Base-by-base conservation (phyloP, 2,113 vertebrate genomes). In the Istiophorus platypterus region DNA sequence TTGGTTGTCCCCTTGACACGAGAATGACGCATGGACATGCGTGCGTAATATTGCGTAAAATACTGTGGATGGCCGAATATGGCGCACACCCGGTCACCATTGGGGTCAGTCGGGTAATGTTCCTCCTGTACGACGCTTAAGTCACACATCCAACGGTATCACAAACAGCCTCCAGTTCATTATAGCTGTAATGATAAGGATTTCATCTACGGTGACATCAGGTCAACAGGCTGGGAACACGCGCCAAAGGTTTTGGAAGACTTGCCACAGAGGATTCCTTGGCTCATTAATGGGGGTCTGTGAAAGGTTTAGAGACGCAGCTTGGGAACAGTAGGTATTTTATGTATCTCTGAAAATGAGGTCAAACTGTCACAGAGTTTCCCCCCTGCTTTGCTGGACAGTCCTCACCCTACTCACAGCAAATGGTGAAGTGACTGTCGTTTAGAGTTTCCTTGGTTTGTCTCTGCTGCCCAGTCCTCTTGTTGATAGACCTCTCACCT, bases 1-100 rank as follows among this genome's bases (percentile, higher is more conserved):
- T 29, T 26, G 8, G 7, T 52, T 52, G 64, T 42, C 22, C 18
- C 52, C 22, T 27, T 12, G 20, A 69, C 24, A 57, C n/a, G 20
- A 67, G 37, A 57, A 59, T 61, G 41, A 63, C 17, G 67, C 78
- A 42, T 37, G n/a, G 26, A 58, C 42, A 72, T 20, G 37, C 75
- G 34, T 85, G 84, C 64, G 76, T 77, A 72, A 70, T 11, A 15
- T 47, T 51, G 72, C 49, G 26, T 86, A 83, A 85, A 83, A 74
- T 10, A 7, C 27, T 6, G 75, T 52, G 5, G n/a, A 75, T 56
- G 42, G 41, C 26, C 20, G 24, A 49, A 79, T 24, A 68, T 64
- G 80, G 20, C 41, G 31, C 59, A 59, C 52, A 39, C 52, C 13
- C 62, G 47, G 49, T 8, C 76, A 65, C 26, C 42, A 42, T 58